Base-by-base conservation (phyloP, 2,797 vertebrate species). In the Phrynocephalus guinanensis region DNA sequence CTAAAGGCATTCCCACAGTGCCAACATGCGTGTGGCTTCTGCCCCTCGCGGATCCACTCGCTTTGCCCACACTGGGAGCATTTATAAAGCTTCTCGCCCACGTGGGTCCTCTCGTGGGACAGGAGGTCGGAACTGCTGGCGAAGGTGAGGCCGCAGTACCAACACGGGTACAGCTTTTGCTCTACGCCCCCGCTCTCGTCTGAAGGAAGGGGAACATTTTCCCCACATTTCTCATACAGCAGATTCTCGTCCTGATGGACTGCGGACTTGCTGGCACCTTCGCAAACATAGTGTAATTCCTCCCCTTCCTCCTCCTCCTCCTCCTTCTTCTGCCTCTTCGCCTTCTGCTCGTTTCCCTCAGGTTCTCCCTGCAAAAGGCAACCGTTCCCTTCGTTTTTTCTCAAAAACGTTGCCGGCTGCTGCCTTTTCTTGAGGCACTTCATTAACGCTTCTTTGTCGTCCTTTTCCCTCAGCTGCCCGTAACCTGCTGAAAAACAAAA, bases 1-100 rank as follows among this genome's bases (percentile, higher is more conserved):
- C 70, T 56, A 82, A 87, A 87, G 22, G 73, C 83, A 8, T 87
- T 83, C 72, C 86, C 80, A 44, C 86, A 87, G 11, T 38, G 60
- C 3, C 72, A 83, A n/a, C 86, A 87, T 56, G 77, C 56, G 28
- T 87, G 60, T 15, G 80, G 56, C 22, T 38, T 70, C 63, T 83
- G 86, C 8, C 80, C 86, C 3, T 63, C 68, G 3, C 20, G 86
- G 72, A 75, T 87, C 26, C 80, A 77, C n/a, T 87, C 86, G 1
- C 48, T 87, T 70, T 77, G 48, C 52, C 86, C 86, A 28, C 86
- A 87, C 48, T 82, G 73, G 44, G 86, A 68, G 11, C 86, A 87
- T 50, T 50, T 77, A 52, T 63, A 87, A 30, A 87, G 56, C 52
- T 87, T 87, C 63, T 87, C 86, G 16, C 72, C 80, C 1, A 83